These are phyloP conservation scores for Tragelaphus eurycerus DNA, from an alignment of 2,797 vertebrate genomes.

Conservation along the genomic window DNA sequence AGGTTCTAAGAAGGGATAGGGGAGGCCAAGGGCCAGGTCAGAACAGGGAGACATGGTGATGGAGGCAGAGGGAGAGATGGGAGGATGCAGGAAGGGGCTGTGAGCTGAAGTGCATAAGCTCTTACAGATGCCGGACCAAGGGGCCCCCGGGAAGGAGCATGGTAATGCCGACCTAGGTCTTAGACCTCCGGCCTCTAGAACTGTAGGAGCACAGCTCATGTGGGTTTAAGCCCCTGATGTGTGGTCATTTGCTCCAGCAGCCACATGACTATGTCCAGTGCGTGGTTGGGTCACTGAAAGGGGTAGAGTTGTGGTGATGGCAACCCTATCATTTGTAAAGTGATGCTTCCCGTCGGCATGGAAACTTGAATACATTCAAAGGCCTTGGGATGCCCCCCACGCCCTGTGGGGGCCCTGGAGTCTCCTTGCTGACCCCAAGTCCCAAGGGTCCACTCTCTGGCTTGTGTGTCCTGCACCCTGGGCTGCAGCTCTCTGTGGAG, in stretches of 20 bases:
- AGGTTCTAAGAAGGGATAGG: background rate
- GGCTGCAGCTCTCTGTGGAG: background rate
- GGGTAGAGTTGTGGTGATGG: fast-evolving
- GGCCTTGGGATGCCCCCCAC: background rate
- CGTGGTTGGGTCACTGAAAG: fast-evolving
- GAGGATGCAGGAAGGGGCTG: background rate
- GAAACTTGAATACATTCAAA: background rate
- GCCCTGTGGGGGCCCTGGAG: background rate
- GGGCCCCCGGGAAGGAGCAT: fast-evolving
- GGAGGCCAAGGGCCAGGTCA: background rate
- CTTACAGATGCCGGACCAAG: background rate
- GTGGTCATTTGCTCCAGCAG: background rate
- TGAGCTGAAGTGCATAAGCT: fast-evolving
- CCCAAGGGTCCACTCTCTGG: background rate
- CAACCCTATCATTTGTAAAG: background rate
- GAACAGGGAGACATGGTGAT: background rate
- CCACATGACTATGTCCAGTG: too few species aligned
- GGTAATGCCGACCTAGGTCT: fast-evolving
- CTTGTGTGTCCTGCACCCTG: background rate
- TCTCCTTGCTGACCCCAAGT: background rate
- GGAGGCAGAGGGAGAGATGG: background rate
- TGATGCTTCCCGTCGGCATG: fast-evolving
- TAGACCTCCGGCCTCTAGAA: background rate
- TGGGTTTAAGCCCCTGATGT: background rate
- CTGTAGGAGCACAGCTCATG: fast-evolving